These are phyloP conservation scores for Yponomeuta malinellus DNA, from an alignment of 2,888 invertebrate species.

Conservation along the genomic window DNA sequence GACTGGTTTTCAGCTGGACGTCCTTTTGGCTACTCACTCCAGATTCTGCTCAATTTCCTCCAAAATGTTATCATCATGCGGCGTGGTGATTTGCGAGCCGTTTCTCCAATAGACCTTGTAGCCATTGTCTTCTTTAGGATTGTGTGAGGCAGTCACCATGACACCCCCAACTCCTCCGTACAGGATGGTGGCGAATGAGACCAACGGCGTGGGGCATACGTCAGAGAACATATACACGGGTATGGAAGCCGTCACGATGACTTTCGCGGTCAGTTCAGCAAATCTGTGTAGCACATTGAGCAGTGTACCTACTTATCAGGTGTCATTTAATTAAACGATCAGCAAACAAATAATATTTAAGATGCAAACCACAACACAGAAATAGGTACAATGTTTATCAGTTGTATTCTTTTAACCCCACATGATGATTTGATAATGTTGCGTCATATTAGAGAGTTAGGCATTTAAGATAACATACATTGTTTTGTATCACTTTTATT, in stretches of 20 bases:
- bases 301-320: too few species aligned
- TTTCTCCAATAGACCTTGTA: constrained; percentile 98
- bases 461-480: too few species aligned
- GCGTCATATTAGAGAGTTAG: too few species aligned
- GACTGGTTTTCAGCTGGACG: too few species aligned
- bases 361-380: too few species aligned
- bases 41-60: constrained; percentile 84
- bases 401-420: too few species aligned
- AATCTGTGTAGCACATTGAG: constrained; percentile 75
- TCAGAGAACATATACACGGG: constrained; percentile 87
- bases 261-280: constrained; percentile 89
- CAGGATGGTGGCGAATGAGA: constrained; percentile 88
- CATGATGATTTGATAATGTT: too few species aligned
- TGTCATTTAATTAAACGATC: too few species aligned
- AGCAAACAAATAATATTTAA: too few species aligned
- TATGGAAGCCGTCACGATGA: constrained; percentile 85
- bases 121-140: constrained; percentile 96
- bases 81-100: constrained; percentile 95
- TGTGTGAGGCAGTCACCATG: constrained; percentile 97
- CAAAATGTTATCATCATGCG: constrained; percentile 92
- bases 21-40: constrained; percentile 51
- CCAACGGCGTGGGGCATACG: constrained; percentile 94
- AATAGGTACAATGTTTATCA: too few species aligned
- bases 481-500: too few species aligned
- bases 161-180: constrained; percentile 88